These are phyloP conservation scores for Porites evermanni DNA, from an alignment of 92 coral and sea anemone species.

Conservation along the genomic window DNA sequence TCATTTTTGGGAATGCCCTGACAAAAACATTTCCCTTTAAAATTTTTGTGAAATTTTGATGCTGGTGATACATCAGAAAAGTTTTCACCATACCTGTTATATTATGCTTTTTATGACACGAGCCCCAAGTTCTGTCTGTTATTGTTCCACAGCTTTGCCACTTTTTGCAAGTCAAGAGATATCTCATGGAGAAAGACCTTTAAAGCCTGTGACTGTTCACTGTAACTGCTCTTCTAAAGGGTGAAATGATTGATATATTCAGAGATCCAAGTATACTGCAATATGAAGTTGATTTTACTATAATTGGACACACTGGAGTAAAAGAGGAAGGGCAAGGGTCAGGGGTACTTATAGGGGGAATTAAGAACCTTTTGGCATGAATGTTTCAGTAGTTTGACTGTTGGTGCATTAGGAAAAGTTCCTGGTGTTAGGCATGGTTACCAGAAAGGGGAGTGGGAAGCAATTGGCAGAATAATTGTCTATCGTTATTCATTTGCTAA, in stretches of 20 bases:
- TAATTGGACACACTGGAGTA: not conserved
- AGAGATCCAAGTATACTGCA: conserved; percentile 25
- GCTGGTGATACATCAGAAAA: not conserved
- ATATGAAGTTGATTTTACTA: not conserved
- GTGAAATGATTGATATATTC: no score
- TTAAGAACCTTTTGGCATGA: conserved; percentile 40
- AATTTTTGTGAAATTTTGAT: not conserved
- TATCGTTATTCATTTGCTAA: conserved; percentile 32
- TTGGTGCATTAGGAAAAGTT: conserved; percentile 56
- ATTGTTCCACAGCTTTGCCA: no score
- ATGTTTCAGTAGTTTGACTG: not conserved
- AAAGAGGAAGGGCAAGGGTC: conserved; percentile 54
- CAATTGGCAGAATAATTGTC: conserved; percentile 60
- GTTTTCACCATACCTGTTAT: not conserved
- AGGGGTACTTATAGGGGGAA: conserved; percentile 52
- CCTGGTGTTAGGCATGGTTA: conserved; percentile 60
- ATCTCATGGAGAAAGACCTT: conserved; percentile 2
- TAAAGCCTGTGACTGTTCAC: conserved; percentile 8
- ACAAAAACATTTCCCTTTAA: not conserved
- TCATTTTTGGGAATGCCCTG: not conserved
- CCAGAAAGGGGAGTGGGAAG: conserved; percentile 61
- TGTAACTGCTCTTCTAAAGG: not conserved
- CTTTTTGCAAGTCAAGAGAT: no score
- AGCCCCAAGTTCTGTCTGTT: no score
- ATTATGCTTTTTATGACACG: not conserved